Conservation (phyloP, 2,113 vertebrate species). For the Martes martes region DNA sequence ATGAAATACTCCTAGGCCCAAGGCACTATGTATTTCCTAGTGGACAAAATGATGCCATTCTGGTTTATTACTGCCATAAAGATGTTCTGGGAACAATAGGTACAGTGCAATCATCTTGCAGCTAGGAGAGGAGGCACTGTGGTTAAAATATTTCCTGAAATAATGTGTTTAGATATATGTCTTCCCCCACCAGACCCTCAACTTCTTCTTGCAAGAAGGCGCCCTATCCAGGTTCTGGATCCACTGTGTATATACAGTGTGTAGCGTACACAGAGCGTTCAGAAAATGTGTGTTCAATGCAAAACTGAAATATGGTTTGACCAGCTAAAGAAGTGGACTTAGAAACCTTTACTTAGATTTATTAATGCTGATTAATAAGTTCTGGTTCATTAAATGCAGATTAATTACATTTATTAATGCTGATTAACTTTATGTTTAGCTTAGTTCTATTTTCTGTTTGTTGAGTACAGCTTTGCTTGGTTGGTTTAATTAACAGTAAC, state of each 20-base stretch:
- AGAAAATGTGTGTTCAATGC: neutral
- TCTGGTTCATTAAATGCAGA: too few species aligned
- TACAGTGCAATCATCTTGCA: neutral
- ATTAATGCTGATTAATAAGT: neutral
- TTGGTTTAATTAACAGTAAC: neutral
- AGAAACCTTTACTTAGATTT: neutral
- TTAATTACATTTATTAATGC: neutral
- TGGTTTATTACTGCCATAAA: neutral
- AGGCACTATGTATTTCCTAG: neutral
- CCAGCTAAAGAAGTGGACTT: neutral
- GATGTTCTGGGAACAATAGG: neutral
- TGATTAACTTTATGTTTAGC: neutral
- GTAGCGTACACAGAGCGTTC: rapidly evolving
- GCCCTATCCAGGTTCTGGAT: too few species aligned
- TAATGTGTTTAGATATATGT: neutral
- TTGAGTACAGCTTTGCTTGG: neutral
- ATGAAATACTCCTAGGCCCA: neutral
- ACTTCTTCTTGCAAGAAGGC: neutral
- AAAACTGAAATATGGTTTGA: neutral
- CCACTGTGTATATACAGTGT: too few species aligned
- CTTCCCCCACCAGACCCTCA: neutral
- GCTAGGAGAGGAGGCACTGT: neutral
- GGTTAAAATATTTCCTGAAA: neutral
- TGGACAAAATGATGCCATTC: neutral
- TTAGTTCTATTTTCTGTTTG: conserved; percentile 1